These are phyloP conservation scores for Carpatolechia fugitivella DNA, from an alignment of 2,888 invertebrate species.

Conservation along the genomic window DNA sequence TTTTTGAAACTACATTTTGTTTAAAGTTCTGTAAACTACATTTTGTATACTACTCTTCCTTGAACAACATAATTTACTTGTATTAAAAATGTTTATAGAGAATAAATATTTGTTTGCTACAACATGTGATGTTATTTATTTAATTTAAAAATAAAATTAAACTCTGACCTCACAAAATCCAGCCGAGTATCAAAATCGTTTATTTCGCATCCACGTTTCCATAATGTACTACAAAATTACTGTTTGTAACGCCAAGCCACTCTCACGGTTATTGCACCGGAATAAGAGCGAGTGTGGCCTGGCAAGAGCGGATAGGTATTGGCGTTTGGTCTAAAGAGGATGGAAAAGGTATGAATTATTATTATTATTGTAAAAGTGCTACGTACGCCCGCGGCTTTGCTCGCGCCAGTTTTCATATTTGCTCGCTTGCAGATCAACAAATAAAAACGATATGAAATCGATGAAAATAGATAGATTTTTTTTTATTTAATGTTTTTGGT, in stretches of 20 bases:
- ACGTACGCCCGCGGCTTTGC: neutral
- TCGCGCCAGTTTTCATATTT: neutral
- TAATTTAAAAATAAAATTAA: too few species aligned
- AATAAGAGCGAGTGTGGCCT: constrained; percentile 43
- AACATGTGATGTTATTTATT: too few species aligned
- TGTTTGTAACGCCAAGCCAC: constrained; percentile 36
- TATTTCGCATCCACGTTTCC: constrained; percentile 50
- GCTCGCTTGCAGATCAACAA: too few species aligned
- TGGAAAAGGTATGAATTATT: neutral
- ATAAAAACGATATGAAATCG: too few species aligned
- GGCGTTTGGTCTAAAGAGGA: constrained; percentile 57
- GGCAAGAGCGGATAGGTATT: constrained; percentile 38
- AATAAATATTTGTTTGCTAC: too few species aligned
- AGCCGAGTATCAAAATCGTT: constrained; percentile 43
- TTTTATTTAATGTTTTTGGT: too few species aligned
- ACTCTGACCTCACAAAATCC: neutral
- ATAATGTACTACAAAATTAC: constrained; percentile 74
- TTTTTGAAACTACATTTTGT: too few species aligned
- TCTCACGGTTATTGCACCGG: constrained; percentile 45
- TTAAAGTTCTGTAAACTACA: too few species aligned
- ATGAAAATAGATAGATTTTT: too few species aligned
- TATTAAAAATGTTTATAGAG: too few species aligned
- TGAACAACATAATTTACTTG: too few species aligned
- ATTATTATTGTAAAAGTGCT: neutral
- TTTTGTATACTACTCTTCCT: too few species aligned